Percentiles rank a stretch among this genome's conserved stretches.
Conservation (phyloP, 2,888 invertebrate genomes). For the Taenaris catops region DNA sequence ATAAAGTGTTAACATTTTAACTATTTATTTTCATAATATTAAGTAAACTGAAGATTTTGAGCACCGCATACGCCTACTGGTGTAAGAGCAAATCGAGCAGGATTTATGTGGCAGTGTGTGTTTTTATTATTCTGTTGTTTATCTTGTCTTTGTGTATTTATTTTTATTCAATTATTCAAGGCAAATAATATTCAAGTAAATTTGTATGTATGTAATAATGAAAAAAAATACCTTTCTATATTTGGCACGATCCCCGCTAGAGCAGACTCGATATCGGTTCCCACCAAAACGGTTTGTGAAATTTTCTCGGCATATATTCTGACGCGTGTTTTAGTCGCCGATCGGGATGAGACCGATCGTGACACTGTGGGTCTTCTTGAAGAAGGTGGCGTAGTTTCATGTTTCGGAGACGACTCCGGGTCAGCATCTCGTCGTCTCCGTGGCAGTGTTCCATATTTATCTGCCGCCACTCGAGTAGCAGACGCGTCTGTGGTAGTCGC, state of each 20-base stretch:
- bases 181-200: too few species aligned
- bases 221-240: constrained; percentile 68
- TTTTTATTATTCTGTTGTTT: too few species aligned
- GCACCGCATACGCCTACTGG: too few species aligned
- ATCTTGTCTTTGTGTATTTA: too few species aligned
- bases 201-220: too few species aligned
- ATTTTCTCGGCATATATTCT: constrained; percentile 90
- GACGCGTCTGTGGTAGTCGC: constrained; percentile 45
- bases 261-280: constrained; percentile 85
- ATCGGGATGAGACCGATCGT: constrained; percentile 58
- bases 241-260: constrained; percentile 81
- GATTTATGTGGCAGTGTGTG: too few species aligned
- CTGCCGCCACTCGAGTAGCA: constrained; percentile 75
- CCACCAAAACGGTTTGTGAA: constrained; percentile 87
- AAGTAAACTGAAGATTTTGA: too few species aligned
- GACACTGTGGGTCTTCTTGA: constrained; percentile 59
- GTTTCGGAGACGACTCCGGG: constrained; percentile 75
- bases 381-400: constrained; percentile 52
- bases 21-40: too few species aligned
- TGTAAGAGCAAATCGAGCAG: too few species aligned
- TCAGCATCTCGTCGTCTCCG: constrained; percentile 85
- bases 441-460: constrained; percentile 89
- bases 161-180: too few species aligned
- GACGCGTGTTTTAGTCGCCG: constrained; percentile 63
- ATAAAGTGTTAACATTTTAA: too few species aligned